phyloP scores from a whole-genome alignment of 2,888 invertebrate species.

The Macrosiphum euphorbiae region DNA sequence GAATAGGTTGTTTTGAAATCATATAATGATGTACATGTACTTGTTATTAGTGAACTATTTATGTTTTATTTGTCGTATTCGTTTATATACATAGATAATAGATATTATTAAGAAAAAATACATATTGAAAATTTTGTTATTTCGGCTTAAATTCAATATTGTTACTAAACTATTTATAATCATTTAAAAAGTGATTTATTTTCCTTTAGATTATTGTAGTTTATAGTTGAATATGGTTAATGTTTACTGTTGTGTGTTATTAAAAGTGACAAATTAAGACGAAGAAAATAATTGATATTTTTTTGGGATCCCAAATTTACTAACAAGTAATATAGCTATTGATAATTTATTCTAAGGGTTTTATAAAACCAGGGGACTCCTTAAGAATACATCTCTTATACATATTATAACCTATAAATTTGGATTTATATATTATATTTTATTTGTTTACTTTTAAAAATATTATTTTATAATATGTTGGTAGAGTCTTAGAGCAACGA shows the following conservation, averaged over 20 bases:
- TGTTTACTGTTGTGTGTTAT: not conserved
- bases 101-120: not conserved
- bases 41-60: not conserved
- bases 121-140: constrained; percentile 4
- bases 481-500: not conserved
- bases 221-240: not conserved
- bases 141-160: not conserved
- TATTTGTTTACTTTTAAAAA: not conserved
- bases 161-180: not conserved
- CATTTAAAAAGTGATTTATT: not conserved
- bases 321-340: not conserved
- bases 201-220: not conserved
- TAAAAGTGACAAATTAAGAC: not conserved
- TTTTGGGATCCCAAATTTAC: not conserved
- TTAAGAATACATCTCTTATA: not conserved
- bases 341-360: not conserved
- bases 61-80: not conserved
- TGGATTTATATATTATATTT: not conserved
- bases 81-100: not conserved
- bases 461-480: not conserved
- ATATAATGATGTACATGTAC: not conserved
- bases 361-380: not conserved
- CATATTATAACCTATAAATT: not conserved
- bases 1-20: not conserved
- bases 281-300: not conserved